A percentile compares a stretch with the other conserved stretches of the same genome.
These are phyloP conservation scores for Daktulosphaira vitifoliae DNA, from an alignment of 1,140 invertebrate species.

Conservation along the genomic window DNA sequence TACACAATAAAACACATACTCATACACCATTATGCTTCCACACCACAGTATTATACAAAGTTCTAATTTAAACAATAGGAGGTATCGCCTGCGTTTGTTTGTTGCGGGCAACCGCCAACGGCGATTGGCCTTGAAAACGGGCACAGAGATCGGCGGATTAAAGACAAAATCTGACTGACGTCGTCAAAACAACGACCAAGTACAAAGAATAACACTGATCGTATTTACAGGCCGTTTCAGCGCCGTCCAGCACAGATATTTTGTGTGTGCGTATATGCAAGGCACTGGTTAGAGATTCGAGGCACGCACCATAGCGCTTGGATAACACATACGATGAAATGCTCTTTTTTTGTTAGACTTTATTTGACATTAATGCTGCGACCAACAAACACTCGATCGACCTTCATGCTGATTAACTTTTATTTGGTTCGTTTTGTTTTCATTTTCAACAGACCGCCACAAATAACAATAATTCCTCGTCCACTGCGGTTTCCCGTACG, in stretches of 20 bases:
- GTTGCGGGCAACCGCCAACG: background rate
- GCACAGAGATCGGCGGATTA: conserved; percentile 13
- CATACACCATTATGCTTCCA: too few species aligned
- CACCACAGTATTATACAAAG: too few species aligned
- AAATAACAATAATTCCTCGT: too few species aligned
- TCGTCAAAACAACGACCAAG: too few species aligned
- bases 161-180: conserved; percentile 21
- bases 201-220: too few species aligned
- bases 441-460: background rate
- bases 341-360: conserved; percentile 22
- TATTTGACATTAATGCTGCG: background rate
- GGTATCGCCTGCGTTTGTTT: background rate
- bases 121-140: conserved; percentile 19
- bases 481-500: too few species aligned
- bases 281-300: background rate
- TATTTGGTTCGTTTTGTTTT: background rate
- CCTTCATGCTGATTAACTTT: conserved; percentile 22
- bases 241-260: too few species aligned
- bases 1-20: background rate
- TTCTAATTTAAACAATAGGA: conserved; percentile 22
- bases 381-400: conserved; percentile 4
- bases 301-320: background rate
- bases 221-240: too few species aligned
- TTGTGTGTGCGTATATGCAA: too few species aligned
- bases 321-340: too few species aligned